phyloP scores from a whole-genome alignment of 1,140 invertebrate genomes.

The Scaptomyza pallida region DNA sequence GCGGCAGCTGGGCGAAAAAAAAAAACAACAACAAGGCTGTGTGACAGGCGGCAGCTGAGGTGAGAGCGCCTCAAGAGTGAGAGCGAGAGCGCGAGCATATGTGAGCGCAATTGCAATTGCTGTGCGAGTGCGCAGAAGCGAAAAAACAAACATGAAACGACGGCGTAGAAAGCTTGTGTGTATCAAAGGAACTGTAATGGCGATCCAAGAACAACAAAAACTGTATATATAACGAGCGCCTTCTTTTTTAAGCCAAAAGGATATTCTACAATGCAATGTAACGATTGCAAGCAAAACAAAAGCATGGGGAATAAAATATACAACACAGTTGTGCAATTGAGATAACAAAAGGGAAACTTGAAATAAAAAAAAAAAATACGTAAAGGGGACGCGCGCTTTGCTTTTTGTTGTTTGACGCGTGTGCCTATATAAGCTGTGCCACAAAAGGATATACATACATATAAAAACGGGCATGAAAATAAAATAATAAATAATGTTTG shows the following conservation, averaged over 20 bases:
- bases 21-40: too few relatives aligned
- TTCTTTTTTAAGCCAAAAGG: conserved; percentile 19
- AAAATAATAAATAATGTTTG: conserved; percentile 76
- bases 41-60: not conserved
- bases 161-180: conserved; percentile 14
- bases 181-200: conserved; percentile 28
- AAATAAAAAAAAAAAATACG: conserved; percentile 17
- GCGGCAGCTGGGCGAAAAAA: conserved; percentile 67
- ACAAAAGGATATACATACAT: conserved; percentile 81
- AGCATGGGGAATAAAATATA: conserved; percentile 45
- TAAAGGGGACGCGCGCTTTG: conserved; percentile 80
- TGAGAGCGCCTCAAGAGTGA: conserved; percentile 12
- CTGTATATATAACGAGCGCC: conserved; percentile 2
- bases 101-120: conserved; percentile 18
- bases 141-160: conserved; percentile 5
- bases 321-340: conserved; percentile 81
- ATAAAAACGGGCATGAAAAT: conserved; percentile 66
- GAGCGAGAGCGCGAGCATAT: not conserved
- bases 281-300: conserved; percentile 13
- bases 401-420: conserved; percentile 71
- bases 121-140: conserved; percentile 64
- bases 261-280: conserved; percentile 52
- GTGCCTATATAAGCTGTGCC: conserved; percentile 67
- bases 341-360: conserved; percentile 78
- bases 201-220: conserved; percentile 35